Evolutionary conservation across 2,113 vertebrate genomes (phyloP), one percentile per base, ranked within the genome.

Genomic region (Melanotaenia duboulayi): DNA sequence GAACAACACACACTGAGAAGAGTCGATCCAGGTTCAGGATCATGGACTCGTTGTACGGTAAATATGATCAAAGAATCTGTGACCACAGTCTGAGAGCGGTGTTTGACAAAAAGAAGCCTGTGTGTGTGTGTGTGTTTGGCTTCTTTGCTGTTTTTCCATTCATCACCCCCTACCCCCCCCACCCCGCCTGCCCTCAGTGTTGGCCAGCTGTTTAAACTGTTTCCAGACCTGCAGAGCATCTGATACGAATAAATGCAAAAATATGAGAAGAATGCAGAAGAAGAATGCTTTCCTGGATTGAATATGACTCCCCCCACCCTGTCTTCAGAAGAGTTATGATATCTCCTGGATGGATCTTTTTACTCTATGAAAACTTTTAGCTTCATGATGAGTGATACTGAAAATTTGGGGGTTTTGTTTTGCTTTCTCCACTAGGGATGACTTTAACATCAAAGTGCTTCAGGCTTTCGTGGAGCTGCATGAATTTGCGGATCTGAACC

Each of bases 381-480:
- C 8, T 0, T 20, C 28, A 20, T 46, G 8, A 10, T 49, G 25
- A 69, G 57, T 62, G 28, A 48, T 17, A 24, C 11, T 44, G n/a
- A 7, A 70, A 74, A 55, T 54, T 2, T 2, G 10, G 40, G 40
- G 10, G 63, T 56, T 61, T 40, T 48, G 39, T 17, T 49, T 10
- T 17, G 56, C 84, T 64, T 77, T 55, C 83, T 80, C 80, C 65
- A 35, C 60, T 48, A 99, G 98, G 89, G 97, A 99, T 72, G 98
- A 99, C 60, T 99, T 99, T 92, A 99, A 99, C 89, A 96, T 99
- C 89, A 97, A 96, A 90, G 98, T 99, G 87, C 95, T 99, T 62
- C 97, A 97, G 82, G 97, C 98, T 14, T 99, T 99, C 77, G 98
- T 99, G 74, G 97, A 99, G 90, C 96, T 99, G 85, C 97, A 99